Conservation (phyloP, 2,888 invertebrate species). For the Lasius fuliginosus region DNA sequence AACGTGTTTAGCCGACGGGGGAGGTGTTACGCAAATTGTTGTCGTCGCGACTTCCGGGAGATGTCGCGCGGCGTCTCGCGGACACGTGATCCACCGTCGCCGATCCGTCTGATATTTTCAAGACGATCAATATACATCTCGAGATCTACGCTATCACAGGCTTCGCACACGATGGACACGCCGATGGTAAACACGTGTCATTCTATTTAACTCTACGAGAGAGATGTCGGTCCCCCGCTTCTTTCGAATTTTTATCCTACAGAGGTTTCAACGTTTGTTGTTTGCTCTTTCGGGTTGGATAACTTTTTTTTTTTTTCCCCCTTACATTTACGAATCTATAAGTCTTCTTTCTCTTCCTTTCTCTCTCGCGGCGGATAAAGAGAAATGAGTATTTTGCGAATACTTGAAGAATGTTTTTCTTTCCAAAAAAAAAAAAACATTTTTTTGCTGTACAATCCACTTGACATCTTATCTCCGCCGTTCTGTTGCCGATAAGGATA, state of each 20-base stretch:
- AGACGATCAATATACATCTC: conserved; percentile 4
- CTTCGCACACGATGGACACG: not conserved
- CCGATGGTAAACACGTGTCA: conserved; percentile 19
- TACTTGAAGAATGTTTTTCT: not conserved
- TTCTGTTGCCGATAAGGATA: conserved; percentile 18
- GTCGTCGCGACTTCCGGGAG: conserved; percentile 56
- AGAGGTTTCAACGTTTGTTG: not conserved
- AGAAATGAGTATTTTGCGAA: not conserved
- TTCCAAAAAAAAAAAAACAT: no score
- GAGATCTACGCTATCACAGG: not conserved
- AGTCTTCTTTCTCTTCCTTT: not conserved
- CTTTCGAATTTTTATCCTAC: not conserved
- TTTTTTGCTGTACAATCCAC: not conserved
- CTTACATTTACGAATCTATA: not conserved
- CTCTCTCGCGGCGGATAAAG: not conserved
- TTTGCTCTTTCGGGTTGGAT: not conserved
- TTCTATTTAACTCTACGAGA: not conserved
- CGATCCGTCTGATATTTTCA: conserved; percentile 14
- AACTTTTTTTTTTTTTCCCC: not conserved
- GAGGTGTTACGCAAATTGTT: conserved; percentile 14
- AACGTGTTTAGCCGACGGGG: not conserved
- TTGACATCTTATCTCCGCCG: conserved; percentile 11
- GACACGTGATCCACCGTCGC: conserved; percentile 17
- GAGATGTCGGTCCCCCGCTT: not conserved
- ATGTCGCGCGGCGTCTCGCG: conserved; percentile 64